Evolutionary conservation across 53 echinoderm and acorn worm species (phyloP), one percentile per base, ranked within the genome.

Genomic region (Holothuria leucospilota): DNA sequence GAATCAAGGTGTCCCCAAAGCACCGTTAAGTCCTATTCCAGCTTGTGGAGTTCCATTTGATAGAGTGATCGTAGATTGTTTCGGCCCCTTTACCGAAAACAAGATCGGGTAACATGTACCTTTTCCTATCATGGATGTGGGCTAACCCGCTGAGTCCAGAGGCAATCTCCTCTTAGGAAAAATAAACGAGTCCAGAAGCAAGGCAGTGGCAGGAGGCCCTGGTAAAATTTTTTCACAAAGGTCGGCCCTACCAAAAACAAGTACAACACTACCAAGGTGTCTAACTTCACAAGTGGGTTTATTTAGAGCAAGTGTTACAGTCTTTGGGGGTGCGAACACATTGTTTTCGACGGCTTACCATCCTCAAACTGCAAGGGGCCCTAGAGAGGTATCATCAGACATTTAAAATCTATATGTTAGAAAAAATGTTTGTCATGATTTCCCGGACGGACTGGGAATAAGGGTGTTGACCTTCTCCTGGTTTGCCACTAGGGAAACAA

Each of bases 81-180:
- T 94, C 20, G 91, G 94, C n/a, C 18, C 92, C 94, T 41, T 62
- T 94, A 4, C 90, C 92, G 10, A 94, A 85, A 63, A 81, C 92
- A 16, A 92, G 70, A 30, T 82, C 87, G 29, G 92, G 92, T 2
- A 78, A 84, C 68, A 39, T 91, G 46, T 94, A 89, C 59, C 29
- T 91, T 20, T 53, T 91, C 13, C 91, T 11, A 91, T 94, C 39
- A 88, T 94, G 86, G 72, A 85, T 62, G 82, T 86, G n/a, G n/a
- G 56, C 84, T 2, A n/a, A 94, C 94, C 0, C 89, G 91, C 25
- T 94, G n/a, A n/a, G 77, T 73, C 63, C 77, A 20, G 94, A 94
- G 78, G 94, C 90, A 10, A 84, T 86, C n/a, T 66, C 91, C 94
- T 6, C 67, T 94, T 12, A 82, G 86, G 59, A 72, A 64, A 23